Conservation (phyloP, 2,113 vertebrate genomes). For the Oncorhynchus tshawytscha region DNA sequence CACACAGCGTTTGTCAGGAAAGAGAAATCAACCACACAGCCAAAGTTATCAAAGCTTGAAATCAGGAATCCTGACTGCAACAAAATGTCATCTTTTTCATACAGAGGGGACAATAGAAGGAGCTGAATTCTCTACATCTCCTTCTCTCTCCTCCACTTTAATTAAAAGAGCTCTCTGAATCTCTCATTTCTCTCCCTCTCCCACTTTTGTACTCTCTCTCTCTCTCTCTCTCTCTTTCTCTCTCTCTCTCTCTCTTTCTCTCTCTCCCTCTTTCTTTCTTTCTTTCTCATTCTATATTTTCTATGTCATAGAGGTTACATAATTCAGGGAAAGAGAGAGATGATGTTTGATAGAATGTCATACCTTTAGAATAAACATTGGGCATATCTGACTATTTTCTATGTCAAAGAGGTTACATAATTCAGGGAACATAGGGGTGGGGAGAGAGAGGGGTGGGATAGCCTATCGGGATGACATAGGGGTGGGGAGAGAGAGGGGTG, state of each 20-base stretch:
- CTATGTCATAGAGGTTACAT: constrained; percentile 27
- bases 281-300: too few relatives aligned
- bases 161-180: constrained; percentile 69
- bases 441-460: too few relatives aligned
- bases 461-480: too few relatives aligned
- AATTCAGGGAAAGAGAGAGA: constrained; percentile 29
- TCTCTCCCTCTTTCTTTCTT: background rate
- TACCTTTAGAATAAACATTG: constrained; percentile 5
- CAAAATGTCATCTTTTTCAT: constrained; percentile 75
- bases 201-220: background rate
- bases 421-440: too few relatives aligned
- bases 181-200: background rate
- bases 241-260: background rate
- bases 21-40: constrained; percentile 57
- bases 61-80: constrained; percentile 77
- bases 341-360: constrained; percentile 27
- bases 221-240: background rate
- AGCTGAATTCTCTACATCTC: constrained; percentile 62
- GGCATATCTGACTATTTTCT: too few relatives aligned
- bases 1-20: constrained; percentile 58
- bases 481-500: too few relatives aligned
- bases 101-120: constrained; percentile 72
- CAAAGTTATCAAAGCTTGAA: constrained; percentile 73
- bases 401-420: too few relatives aligned
- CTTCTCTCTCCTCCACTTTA: constrained; percentile 62